Conservation (phyloP, 2,888 invertebrate genomes). For the Drosophila acutilabella region DNA sequence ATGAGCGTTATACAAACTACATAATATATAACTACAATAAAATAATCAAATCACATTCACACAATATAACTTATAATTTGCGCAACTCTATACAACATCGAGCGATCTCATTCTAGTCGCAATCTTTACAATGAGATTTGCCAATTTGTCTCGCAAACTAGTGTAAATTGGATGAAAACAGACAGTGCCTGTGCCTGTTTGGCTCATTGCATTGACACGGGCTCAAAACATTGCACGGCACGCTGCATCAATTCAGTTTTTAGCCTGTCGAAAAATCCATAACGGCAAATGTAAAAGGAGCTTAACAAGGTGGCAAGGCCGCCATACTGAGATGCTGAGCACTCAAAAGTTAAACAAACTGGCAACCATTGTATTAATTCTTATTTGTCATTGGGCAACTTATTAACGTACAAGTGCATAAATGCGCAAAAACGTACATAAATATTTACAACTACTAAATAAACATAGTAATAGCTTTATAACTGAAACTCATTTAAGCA, state of each 20-base stretch:
- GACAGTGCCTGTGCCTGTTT: slow-evolving; percentile 1
- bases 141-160: slow-evolving; percentile 42
- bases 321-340: slow-evolving; percentile 8
- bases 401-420: slow-evolving; percentile 29
- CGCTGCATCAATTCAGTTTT: slow-evolving; percentile 26
- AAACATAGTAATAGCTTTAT: no score
- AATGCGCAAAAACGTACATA: no score
- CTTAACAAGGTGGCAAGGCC: slow-evolving; percentile 32
- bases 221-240: slow-evolving; percentile 10
- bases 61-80: slow-evolving; percentile 20
- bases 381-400: slow-evolving; percentile 37
- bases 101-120: slow-evolving; percentile 32
- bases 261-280: slow-evolving; percentile 16
- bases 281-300: slow-evolving; percentile 6
- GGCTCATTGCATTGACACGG: slow-evolving; percentile 31
- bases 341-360: slow-evolving; percentile 3
- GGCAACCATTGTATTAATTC: slow-evolving; percentile 24
- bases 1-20: slow-evolving; percentile 33
- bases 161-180: slow-evolving; percentile 51
- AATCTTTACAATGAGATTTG: slow-evolving; percentile 35
- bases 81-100: slow-evolving; percentile 5
- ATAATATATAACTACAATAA: slow-evolving; percentile 36
- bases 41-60: slow-evolving; percentile 33
- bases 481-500: no score
- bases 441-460: no score